Base-by-base conservation (phyloP, 2,888 invertebrate species). In the Polia nebulosa region DNA sequence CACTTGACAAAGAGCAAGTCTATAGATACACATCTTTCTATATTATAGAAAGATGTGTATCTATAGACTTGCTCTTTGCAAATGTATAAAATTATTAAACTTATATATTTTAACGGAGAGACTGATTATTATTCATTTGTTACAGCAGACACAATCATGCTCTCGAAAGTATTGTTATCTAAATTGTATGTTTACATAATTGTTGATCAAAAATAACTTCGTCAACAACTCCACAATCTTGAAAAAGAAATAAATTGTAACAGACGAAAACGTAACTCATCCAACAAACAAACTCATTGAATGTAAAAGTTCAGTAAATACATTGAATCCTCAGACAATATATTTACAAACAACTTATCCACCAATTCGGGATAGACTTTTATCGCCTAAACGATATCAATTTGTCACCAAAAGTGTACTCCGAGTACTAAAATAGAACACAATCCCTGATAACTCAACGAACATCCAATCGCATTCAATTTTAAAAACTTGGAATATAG, bases 331-430 rank as follows among this genome's bases (percentile, higher is more conserved):
- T 72, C 65, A 61, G 57, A 72, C 66, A 72, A 56, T 77, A 72
- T 77, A 76, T 72, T 76, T 77, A 77, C 72, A 72, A 77, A 76
- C 76, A 76, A 77, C 66, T 77, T 72, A 77, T 72, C 78, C 67
- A 51, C 47, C 8, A 55, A 62, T 72, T 76, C 53, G 27, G 68
- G 49, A 77, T 51, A 70, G 69, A 82, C 66, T 81, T 76, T 79
- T 83, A 83, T 80, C 77, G 63, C 53, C 52, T 68, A 76, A 83
- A 78, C 71, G 80, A 81, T 85, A 88, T 89, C 90, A 89, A 91
- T 91, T 91, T 90, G 87, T 85, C 86, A 78, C 82, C 82, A 80
- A 85, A 88, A 89, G 68, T 88, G 86, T 87, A 88, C 84, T 85
- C 83, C 82, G 75, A 78, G 77, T 80, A 87, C 85, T 85, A 83